Conservation (phyloP, 2,888 invertebrate species). For the Peribatodes rhomboidaria region DNA sequence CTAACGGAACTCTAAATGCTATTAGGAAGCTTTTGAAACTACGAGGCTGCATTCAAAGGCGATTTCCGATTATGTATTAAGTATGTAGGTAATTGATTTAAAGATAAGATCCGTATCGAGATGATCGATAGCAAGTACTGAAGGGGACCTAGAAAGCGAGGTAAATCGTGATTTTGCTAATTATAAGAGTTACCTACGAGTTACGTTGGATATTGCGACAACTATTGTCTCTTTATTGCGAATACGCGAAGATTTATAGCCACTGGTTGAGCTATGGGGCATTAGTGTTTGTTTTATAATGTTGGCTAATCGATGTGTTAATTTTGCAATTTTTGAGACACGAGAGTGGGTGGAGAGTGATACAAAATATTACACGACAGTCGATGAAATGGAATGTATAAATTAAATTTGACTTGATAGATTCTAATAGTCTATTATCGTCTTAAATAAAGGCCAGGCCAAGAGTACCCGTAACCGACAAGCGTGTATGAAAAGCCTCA, state of each 20-base stretch:
- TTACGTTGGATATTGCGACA: slow-evolving; percentile 77
- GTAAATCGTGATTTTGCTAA: slow-evolving; percentile 82
- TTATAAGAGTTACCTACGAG: slow-evolving; percentile 61
- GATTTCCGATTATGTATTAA: slow-evolving; percentile 64
- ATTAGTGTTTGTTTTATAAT: slow-evolving; percentile 36
- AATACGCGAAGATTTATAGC: slow-evolving; percentile 74
- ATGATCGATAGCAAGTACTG: slow-evolving; percentile 77
- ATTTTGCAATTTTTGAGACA: slow-evolving; percentile 9
- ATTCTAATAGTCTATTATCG: neutral
- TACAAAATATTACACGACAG: neutral
- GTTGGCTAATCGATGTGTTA: slow-evolving; percentile 32
- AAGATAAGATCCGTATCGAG: slow-evolving; percentile 75
- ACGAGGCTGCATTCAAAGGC: slow-evolving; percentile 56
- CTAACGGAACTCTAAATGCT: slow-evolving; percentile 33
- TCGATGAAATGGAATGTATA: neutral
- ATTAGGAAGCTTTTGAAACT: slow-evolving; percentile 40
- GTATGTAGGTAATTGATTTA: slow-evolving; percentile 61
- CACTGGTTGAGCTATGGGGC: slow-evolving; percentile 62
- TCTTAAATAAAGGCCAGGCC: too few species aligned
- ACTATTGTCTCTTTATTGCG: slow-evolving; percentile 76
- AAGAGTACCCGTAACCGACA: too few species aligned
- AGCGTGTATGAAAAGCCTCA: too few species aligned
- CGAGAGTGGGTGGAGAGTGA: slow-evolving; percentile 5
- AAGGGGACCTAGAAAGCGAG: slow-evolving; percentile 77
- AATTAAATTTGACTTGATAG: neutral